Evolutionary conservation across 2,113 vertebrate species (phyloP), one percentile per base, ranked within the genome.

Genomic region (Gobius niger): DNA sequence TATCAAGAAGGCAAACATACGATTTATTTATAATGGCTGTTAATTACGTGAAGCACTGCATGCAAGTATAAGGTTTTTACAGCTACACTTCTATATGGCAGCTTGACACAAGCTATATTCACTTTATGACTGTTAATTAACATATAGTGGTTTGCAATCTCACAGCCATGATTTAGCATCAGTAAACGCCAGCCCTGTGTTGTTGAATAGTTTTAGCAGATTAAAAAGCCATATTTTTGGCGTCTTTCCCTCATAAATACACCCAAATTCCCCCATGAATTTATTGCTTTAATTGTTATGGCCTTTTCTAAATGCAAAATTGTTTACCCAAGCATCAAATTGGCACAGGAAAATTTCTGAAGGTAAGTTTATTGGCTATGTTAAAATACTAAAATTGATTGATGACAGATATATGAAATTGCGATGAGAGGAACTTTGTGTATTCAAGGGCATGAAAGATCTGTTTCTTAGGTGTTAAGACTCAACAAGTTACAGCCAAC

Each of bases 401-500:
- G 71, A 80, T 82, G 76, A 70, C 51, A 75, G 56, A 63, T 66
- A 42, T 72, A 77, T 71, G 59, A 83, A 80, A 84, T 65, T 63
- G 50, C 71, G 70, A 76, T 65, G 52, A 77, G 77, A 8, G 54
- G n/a, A 44, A 60, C 57, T 9, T 41, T 80, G 15, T 80, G 61
- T 62, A 72, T 60, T 57, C 12, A 57, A 57, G 54, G 24, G 12
- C 19, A 34, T 56, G 9, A 7, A n/a, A 4, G 9, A 24, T 14
- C 24, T 24, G 6, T 14, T 57, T 2, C 12, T 12, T 13, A 19
- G 7, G 11, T 40, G 14, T 52, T 52, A 52, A 52, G 16, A 18
- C n/a, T 16, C 54, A 57, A 57, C 14, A 54, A 52, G 24, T 34
- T 34, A 34, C 24, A 4, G 24, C 24, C 24, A 24, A 24, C 24